Percentiles rank a stretch among this genome's conserved stretches.
These are phyloP conservation scores for Selenia dentaria DNA, from an alignment of 2,888 invertebrate genomes.

Conservation along the genomic window DNA sequence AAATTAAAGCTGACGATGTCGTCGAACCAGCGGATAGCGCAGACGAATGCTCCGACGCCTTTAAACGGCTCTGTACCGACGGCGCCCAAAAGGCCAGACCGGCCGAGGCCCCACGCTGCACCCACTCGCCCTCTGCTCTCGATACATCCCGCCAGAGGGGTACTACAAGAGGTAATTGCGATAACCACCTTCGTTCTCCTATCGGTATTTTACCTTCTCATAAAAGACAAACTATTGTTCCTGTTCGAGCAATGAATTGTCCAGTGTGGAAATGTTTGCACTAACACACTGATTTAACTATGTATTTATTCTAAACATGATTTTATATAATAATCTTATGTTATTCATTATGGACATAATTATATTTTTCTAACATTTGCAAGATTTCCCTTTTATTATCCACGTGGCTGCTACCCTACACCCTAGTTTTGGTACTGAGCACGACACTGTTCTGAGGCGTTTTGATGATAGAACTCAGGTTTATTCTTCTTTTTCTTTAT, in stretches of 20 bases:
- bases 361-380: conserved; percentile 52
- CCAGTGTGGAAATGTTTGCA: conserved; percentile 58
- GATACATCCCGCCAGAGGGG: conserved; percentile 45
- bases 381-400: conserved; percentile 53
- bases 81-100: conserved; percentile 40
- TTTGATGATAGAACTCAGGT: conserved; percentile 1
- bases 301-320: conserved; percentile 26
- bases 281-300: conserved; percentile 51
- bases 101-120: conserved; percentile 38
- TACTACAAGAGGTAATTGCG: conserved; percentile 74
- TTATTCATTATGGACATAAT: conserved; percentile 47
- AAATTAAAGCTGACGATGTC: conserved; percentile 71
- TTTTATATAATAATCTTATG: conserved; percentile 42
- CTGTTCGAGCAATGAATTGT: conserved; percentile 46
- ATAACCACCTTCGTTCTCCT: conserved; percentile 71
- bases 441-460: conserved; percentile 6
- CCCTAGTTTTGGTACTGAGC: conserved; percentile 16
- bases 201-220: conserved; percentile 62
- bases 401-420: conserved; percentile 21
- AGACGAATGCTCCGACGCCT: conserved; percentile 34
- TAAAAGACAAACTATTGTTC: conserved; percentile 53
- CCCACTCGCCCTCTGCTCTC: conserved; percentile 28
- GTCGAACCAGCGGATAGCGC: conserved; percentile 59
- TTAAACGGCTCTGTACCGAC: conserved; percentile 50
- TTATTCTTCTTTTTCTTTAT: conserved; percentile 6